phyloP scores from a whole-genome alignment of 2,888 invertebrate species.

The Drosophila lacicola region DNA sequence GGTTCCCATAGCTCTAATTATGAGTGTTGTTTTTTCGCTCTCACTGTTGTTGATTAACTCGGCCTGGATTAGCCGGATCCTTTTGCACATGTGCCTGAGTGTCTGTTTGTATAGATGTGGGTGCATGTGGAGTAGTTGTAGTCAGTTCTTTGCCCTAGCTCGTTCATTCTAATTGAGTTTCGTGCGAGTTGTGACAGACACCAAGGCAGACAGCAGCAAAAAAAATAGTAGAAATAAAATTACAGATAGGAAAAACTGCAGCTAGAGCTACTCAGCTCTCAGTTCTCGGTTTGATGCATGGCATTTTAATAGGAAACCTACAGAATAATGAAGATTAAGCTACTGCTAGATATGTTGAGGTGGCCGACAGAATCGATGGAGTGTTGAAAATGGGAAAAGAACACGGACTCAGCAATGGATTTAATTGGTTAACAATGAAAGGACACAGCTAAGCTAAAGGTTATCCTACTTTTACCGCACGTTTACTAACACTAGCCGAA shows the following conservation, averaged over 20 bases:
- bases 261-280: conserved; percentile 32
- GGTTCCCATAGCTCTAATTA: conserved; percentile 42
- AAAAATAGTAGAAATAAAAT: conserved; percentile 9
- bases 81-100: conserved; percentile 1
- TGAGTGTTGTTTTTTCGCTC: conserved; percentile 22
- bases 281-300: conserved; percentile 68
- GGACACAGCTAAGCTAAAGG: neutral
- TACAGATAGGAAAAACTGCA: conserved; percentile 6
- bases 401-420: conserved; percentile 4
- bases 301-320: conserved; percentile 67
- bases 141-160: conserved; percentile 34
- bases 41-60: conserved; percentile 39
- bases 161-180: conserved; percentile 72
- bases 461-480: neutral
- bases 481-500: neutral
- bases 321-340: conserved; percentile 69
- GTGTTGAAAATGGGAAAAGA: conserved; percentile 7
- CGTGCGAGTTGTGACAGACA: conserved; percentile 27
- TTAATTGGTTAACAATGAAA: neutral
- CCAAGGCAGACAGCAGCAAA: conserved; percentile 1
- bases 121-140: conserved; percentile 24
- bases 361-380: conserved; percentile 6
- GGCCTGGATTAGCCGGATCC: conserved; percentile 28
- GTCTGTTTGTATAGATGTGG: conserved; percentile 28
- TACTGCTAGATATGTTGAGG: conserved; percentile 36